Evolutionary conservation across 2,888 invertebrate genomes (phyloP), one percentile per base, ranked within the genome.

Genomic region (Drosophila barbarae): DNA sequence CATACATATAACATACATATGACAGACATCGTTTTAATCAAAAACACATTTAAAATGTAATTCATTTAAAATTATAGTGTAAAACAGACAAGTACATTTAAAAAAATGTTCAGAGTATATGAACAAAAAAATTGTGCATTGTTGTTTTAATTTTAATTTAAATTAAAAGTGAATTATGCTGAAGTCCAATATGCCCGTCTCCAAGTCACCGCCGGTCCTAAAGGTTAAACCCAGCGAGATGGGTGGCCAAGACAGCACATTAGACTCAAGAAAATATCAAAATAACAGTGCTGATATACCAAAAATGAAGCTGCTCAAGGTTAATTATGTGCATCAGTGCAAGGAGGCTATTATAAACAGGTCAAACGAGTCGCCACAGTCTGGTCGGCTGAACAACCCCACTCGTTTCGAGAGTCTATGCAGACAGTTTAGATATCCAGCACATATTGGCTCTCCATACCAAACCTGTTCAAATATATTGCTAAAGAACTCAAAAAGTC

Each of bases 261-360:
- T 87, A 13, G 88, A 88, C 53, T 87, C 88, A 36, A 84, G 86
- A 3, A 85, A 87, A 73, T 87, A 88, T 6, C n/a, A 23, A 55
- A 86, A 84, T 51, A 77, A 41, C 21, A 30, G 15, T 34, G 26
- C 84, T 21, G 87, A 89, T 57, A 79, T 90, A 68, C 88, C 90
- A 8, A 87, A 89, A 74, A 90, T 90, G 90, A 87, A 89, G 66
- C 68, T 90, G 53, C 78, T 90, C 13, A 88, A 89, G 70, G 86
- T 90, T 60, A 89, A 89, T 69, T 90, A 90, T 76, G 88, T 89
- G 54, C 88, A 87, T 47, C 86, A 88, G 59, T 85, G 86, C 63
- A 88, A 87, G 52, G 83, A 86, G 74, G 85, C 87, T 5, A 74
- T 87, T 52, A 86, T 87, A 85, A 73, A 77, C 30, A 86, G 78